A percentile compares a stretch with the other conserved stretches of the same genome.
These are phyloP conservation scores for Drosophila stalkeri DNA, from an alignment of 2,888 invertebrate genomes.

Conservation along the genomic window DNA sequence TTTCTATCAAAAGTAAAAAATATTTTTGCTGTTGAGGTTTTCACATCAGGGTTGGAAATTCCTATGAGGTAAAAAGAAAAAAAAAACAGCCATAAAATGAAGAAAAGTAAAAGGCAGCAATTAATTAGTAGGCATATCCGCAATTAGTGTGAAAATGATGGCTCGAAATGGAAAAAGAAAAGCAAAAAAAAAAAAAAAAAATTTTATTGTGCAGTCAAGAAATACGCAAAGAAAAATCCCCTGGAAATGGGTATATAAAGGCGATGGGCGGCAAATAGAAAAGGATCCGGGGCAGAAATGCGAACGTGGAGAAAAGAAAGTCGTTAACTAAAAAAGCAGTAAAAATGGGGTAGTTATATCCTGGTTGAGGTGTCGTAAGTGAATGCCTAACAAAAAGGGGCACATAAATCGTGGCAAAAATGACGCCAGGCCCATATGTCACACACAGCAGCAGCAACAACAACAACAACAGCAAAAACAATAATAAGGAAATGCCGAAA, in stretches of 20 bases:
- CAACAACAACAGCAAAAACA: slow-evolving; percentile 8
- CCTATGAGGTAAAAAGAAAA: not conserved
- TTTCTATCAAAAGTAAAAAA: not conserved
- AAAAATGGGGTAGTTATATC: slow-evolving; percentile 60
- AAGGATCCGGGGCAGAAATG: slow-evolving; percentile 6
- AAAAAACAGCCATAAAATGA: slow-evolving; percentile 26
- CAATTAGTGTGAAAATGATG: slow-evolving; percentile 80
- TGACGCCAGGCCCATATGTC: slow-evolving; percentile 75
- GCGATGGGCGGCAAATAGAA: slow-evolving; percentile 10
- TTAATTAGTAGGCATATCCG: slow-evolving; percentile 76
- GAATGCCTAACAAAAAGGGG: slow-evolving; percentile 59
- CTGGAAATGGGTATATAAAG: slow-evolving; percentile 34
- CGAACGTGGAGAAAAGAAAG: slow-evolving; percentile 55
- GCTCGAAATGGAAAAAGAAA: slow-evolving; percentile 38
- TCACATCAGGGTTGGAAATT: slow-evolving; percentile 50
- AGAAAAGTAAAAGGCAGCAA: slow-evolving; percentile 46
- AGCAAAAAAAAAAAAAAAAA: slow-evolving; percentile 11
- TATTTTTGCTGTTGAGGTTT: slow-evolving; percentile 2
- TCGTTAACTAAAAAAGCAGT: slow-evolving; percentile 70
- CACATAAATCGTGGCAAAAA: slow-evolving; percentile 74
- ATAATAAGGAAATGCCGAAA: slow-evolving; percentile 27
- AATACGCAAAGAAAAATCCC: slow-evolving; percentile 14
- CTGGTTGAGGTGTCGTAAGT: slow-evolving; percentile 64
- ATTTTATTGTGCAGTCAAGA: slow-evolving; percentile 40
- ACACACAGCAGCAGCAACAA: slow-evolving; percentile 45